Percentiles rank a stretch among this genome's conserved stretches.
These are phyloP conservation scores for Gadus macrocephalus DNA, from an alignment of 2,113 vertebrate species.

Conservation along the genomic window DNA sequence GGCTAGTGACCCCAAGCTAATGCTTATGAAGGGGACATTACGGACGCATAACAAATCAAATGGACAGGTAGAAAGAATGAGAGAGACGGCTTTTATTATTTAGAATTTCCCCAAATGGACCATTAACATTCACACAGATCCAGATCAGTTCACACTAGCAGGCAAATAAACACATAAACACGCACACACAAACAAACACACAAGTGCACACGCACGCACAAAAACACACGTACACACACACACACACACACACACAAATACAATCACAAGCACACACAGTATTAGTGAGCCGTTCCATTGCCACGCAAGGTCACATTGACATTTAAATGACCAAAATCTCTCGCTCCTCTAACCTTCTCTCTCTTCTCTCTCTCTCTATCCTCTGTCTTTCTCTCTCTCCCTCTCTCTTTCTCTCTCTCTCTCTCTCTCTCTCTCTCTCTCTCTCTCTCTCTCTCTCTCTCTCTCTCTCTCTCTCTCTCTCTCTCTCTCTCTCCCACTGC, in stretches of 20 bases:
- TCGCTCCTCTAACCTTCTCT: too few species aligned
- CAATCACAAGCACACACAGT: slow-evolving; percentile 2
- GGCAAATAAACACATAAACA: background rate
- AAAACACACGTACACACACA: background rate
- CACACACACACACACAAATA: slow-evolving; percentile 3
- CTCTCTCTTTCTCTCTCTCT: background rate
- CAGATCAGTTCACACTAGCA: too few species aligned
- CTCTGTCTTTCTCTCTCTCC: too few species aligned
- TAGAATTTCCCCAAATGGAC: slow-evolving; percentile 1
- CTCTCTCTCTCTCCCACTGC: background rate
- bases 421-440: background rate
- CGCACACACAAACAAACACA: background rate
- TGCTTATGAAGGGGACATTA: too few species aligned
- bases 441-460: background rate
- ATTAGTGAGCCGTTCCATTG: background rate
- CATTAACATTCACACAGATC: background rate
- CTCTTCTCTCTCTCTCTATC: too few species aligned
- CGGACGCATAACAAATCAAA: background rate
- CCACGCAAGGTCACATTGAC: too few species aligned
- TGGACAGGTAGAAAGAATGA: background rate
- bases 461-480: background rate
- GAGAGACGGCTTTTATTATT: background rate
- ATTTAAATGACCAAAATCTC: too few species aligned
- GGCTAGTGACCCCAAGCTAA: too few species aligned
- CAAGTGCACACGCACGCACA: too few species aligned